Evolutionary conservation across 2,797 vertebrate genomes (phyloP), one percentile per base, ranked within the genome.

Genomic region (Mico argentatus): DNA sequence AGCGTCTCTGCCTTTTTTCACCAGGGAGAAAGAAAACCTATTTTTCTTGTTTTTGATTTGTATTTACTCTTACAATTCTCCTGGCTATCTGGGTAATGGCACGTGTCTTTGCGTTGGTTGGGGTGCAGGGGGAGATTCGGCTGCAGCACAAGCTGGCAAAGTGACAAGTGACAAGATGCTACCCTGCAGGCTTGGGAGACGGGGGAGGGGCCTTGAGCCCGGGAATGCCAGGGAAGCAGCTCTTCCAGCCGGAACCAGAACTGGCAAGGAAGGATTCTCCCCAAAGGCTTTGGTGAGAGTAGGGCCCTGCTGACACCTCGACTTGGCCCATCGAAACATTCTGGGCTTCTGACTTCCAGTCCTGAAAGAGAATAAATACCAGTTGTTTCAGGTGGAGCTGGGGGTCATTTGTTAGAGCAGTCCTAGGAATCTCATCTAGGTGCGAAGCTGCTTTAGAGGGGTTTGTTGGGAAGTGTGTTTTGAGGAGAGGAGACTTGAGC

Each of bases 11-110:
- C 1, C 30, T 72, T 88, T 88, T 61, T 14, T 9, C 14, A 87
- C 44, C 14, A 14, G 22, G 84, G 27, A 93, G 46, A 79, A 46
- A 83, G 27, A 93, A 82, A 73, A 73, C 24, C 3, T 50, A 8
- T 33, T 79, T 80, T 90, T 90, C 41, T 77, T 26, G 59, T n/a
- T 93, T 93, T 90, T 64, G 8, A 26, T 52, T 82, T 75, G 8
- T 48, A 44, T 81, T 67, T 84, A 57, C 2, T 76, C 24, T 80
- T 72, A 26, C 4, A 2, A 1, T 27, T 52, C 55, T 33, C 67
- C 75, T 82, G 67, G 52, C 59, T 57, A 30, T 39, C 14, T 3
- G 46, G 50, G 59, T 50, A 39, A 57, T 24, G 67, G 48, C 4
- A 4, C 9, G 3, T 50, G 10, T 76, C 39, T 57, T 52, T 50